Conservation (phyloP, 2,888 invertebrate species). For the Eremobia ochroleuca region DNA sequence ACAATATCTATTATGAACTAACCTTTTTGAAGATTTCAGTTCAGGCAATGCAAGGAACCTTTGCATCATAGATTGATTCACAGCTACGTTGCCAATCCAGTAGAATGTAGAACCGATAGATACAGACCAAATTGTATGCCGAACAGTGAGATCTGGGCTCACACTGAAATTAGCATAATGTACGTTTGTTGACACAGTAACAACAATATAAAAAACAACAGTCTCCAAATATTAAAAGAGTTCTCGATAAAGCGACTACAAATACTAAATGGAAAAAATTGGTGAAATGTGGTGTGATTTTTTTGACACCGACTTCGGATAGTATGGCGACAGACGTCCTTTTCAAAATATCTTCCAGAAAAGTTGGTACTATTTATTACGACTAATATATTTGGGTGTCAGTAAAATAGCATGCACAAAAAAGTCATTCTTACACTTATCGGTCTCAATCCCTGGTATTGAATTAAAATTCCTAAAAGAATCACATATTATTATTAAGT, state of each 20-base stretch:
- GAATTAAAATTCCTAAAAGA: background rate
- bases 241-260: background rate
- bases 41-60: conserved; percentile 93
- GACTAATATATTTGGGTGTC: background rate
- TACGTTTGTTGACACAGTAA: background rate
- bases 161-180: conserved; percentile 84
- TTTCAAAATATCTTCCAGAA: background rate
- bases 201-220: background rate
- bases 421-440: background rate
- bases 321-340: background rate
- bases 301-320: background rate
- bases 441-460: background rate
- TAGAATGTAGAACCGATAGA: conserved; percentile 93
- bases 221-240: background rate
- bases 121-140: conserved; percentile 94
- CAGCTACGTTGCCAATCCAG: conserved; percentile 94
- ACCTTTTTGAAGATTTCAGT: conserved; percentile 92
- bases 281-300: background rate
- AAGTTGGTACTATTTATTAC: background rate
- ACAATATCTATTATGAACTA: background rate
- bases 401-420: background rate
- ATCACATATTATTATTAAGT: background rate
- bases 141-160: conserved; percentile 92
- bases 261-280: background rate
- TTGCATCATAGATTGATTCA: conserved; percentile 96